Evolutionary conservation across 2,113 vertebrate genomes (phyloP), one percentile per base, ranked within the genome.

Genomic region (Hypanus sabinus): DNA sequence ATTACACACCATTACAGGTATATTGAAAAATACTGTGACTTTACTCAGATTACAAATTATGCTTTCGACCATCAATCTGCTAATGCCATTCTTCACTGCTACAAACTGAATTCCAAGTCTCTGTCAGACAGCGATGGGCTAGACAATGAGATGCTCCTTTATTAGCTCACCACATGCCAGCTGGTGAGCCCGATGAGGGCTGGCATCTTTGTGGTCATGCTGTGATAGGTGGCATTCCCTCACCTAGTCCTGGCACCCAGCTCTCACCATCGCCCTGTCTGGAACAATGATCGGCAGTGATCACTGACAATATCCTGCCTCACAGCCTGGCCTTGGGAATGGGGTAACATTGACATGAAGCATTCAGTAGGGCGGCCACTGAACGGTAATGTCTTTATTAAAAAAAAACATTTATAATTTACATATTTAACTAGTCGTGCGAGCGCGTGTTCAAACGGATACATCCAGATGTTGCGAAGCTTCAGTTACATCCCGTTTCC

Each of bases 401-500:
- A 73, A 91, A 91, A 93, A 30, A 33, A 9, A 75, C 91, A 93
- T 70, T 93, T 93, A 73, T 55, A 93, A 75, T 55, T 73, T 38
- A 93, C 70, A 93, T 71, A 73, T 93, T 93, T 93, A 93, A 93
- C 73, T 93, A 93, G 68, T 73, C 55, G 70, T 93, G 68, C 12
- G 91, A 38, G 91, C 33, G 91, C 55, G 73, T 27, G 73, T 93
- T 93, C 70, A 71, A 38, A 93, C 73, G 91, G 73, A 93, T 93
- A 46, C 91, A 73, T 73, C 46, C 12, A 55, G 91, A 70, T 93
- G 91, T 93, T 93, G 38, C 70, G 73, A 71, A 65, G 91, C 91
- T 75, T 93, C 55, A 73, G 91, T 93, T 93, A 93, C 91, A 93
- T 93, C 91, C 91, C 68, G 73, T 93, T 93, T 73, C 73, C 70